Evolutionary conservation across 2,113 vertebrate species (phyloP).

Genomic region (Erythrolamprus reginae): DNA sequence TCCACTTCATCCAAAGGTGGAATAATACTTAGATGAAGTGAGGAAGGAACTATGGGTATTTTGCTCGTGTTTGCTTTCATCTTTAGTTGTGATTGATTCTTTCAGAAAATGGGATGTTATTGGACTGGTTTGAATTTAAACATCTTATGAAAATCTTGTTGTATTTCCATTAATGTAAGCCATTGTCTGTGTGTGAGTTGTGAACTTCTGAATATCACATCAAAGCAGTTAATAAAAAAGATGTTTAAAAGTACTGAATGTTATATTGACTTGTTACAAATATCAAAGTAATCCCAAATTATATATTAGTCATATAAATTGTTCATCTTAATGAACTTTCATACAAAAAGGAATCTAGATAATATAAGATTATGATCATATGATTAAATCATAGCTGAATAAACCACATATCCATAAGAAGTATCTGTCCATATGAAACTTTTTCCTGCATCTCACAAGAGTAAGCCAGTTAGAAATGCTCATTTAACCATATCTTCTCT

Average conservation of each 20-base stretch:
- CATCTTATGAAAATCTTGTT: neutral
- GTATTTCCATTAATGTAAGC: neutral
- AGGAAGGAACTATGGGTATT: slow-evolving; percentile 3
- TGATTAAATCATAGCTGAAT: neutral
- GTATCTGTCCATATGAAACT: neutral
- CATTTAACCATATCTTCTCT: neutral
- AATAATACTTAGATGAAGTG: slow-evolving; percentile 15
- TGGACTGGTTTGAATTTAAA: neutral
- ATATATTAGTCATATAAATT: neutral
- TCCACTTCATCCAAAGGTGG: slow-evolving; percentile 15
- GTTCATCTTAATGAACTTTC: neutral
- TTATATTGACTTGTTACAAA: neutral
- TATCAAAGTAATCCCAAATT: neutral
- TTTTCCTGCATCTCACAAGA: neutral
- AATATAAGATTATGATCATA: neutral
- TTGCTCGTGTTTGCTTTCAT: neutral
- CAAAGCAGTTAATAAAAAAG: neutral
- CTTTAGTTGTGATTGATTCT: neutral
- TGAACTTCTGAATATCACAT: neutral
- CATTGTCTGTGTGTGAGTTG: neutral
- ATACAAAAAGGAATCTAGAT: neutral
- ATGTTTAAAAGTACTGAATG: neutral
- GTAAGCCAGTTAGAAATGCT: neutral
- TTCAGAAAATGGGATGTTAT: neutral
- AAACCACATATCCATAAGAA: neutral